Percentiles rank a stretch among this genome's conserved stretches.
Evolutionary conservation across 2,113 vertebrate species (phyloP).

Genomic region (Sminthopsis crassicaudata): DNA sequence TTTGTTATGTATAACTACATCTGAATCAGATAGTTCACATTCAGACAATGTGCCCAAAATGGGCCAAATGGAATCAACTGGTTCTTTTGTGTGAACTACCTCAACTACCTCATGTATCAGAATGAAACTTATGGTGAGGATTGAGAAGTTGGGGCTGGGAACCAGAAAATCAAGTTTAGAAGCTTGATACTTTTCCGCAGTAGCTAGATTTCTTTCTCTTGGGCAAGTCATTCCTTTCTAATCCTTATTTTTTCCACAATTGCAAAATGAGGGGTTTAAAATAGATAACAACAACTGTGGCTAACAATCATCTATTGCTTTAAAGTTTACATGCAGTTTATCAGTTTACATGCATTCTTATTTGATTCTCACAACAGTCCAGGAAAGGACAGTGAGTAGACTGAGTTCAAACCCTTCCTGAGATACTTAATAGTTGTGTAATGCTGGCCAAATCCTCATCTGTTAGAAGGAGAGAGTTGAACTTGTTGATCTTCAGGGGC

Average conservation of each 20-base stretch:
- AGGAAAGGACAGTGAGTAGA: not conserved
- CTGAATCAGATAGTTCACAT: not conserved
- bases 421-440: not conserved
- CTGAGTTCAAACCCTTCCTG: not conserved
- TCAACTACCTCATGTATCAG: not conserved
- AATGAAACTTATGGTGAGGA: not conserved
- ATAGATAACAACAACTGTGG: not conserved
- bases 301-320: not conserved
- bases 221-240: not conserved
- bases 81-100: not conserved
- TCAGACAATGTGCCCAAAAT: not conserved
- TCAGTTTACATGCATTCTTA: not conserved
- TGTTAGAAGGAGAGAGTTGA: not conserved
- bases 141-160: not conserved
- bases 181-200: not conserved
- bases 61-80: not conserved
- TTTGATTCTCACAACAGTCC: not conserved
- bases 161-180: not conserved
- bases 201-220: not conserved
- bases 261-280: not conserved
- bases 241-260: conserved; percentile 15
- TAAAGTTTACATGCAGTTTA: not conserved
- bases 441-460: not conserved
- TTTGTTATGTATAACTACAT: not conserved
- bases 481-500: not conserved